phyloP scores from a whole-genome alignment of 92 coral and sea anemone species.

The Heteractis magnifica region DNA sequence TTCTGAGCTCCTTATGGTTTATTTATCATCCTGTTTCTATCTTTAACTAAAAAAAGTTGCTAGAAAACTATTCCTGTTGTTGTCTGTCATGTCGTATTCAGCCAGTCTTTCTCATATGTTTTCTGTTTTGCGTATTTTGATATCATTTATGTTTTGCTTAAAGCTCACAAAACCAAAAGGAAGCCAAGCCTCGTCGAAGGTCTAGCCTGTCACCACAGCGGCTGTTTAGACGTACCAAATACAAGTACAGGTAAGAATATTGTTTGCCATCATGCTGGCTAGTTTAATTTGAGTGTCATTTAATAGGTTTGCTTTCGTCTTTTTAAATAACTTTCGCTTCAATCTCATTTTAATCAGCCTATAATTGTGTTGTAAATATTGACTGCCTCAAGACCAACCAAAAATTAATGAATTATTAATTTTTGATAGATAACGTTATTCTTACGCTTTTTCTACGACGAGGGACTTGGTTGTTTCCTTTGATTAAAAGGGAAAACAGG shows the following conservation, averaged over 20 bases:
- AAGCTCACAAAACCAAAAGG: slow-evolving; percentile 46
- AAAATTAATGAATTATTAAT: neutral
- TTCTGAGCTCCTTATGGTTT: too few relatives aligned
- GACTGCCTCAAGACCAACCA: neutral
- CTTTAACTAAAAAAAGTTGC: neutral
- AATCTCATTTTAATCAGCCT: neutral
- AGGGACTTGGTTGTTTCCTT: neutral
- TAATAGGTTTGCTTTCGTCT: too few relatives aligned
- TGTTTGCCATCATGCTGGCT: neutral
- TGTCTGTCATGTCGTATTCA: too few relatives aligned
- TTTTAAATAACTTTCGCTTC: neutral
- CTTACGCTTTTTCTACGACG: neutral
- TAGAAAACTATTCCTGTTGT: too few relatives aligned
- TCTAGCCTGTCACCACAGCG: slow-evolving; percentile 79
- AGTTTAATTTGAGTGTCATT: neutral
- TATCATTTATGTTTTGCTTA: neutral
- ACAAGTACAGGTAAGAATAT: slow-evolving; percentile 68
- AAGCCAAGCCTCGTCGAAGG: slow-evolving; percentile 66
- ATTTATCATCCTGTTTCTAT: neutral
- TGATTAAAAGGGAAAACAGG: neutral
- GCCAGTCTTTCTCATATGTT: too few relatives aligned
- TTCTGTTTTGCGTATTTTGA: neutral
- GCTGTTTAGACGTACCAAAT: slow-evolving; percentile 81
- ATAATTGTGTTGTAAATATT: neutral
- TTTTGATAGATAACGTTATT: neutral